Base-by-base conservation (phyloP, 1,140 invertebrate genomes). In the Macrosteles quadrilineatus region DNA sequence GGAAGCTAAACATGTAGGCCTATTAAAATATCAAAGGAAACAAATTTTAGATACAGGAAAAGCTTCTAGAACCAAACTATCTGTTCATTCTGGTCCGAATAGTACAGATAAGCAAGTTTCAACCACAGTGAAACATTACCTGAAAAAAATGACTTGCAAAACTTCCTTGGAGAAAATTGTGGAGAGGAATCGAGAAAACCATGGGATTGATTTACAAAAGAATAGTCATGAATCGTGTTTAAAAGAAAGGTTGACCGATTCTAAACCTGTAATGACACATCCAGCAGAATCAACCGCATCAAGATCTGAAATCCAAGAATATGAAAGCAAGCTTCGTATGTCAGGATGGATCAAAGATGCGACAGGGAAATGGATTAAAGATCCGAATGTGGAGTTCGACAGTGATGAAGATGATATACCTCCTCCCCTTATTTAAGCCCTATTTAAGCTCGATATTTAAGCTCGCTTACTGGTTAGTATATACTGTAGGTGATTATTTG, bases 321-420 rank as follows among this genome's bases (percentile, higher is more conserved):
- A 55, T n/a, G 53, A 68, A 32, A 31, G 12, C 17, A 36, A 68
- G 31, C 21, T 50, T 59, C 23, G 31, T 45, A 72, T 71, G 68
- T 72, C 69, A 59, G 75, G 74, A 23, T 76, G 75, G 75, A 59
- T 72, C 23, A 73, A 73, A 57, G 71, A 76, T 69, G 40, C 65
- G 21, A 55, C 53, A 32, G 75, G 73, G 50, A 73, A 73, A 25
- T 76, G 75, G 75, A 57, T 66, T 12, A 72, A 74, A 57, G 73
- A 74, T 62, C 62, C 73, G 25, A 40, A 72, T 57, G 74, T 69
- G 21, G 74, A 75, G 32, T 75, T 74, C 70, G 73, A 74, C 36
- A 70, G 64, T 36, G 72, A 73, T 67, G 73, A 74, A 69, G 72
- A 71, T 1, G 69, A 47, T 17, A 27, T 29, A n/a, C 67, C 62